Percentiles rank a stretch among this genome's conserved stretches.
These are phyloP conservation scores for Petroica traversi DNA, from an alignment of 2,113 vertebrate species.

Conservation along the genomic window DNA sequence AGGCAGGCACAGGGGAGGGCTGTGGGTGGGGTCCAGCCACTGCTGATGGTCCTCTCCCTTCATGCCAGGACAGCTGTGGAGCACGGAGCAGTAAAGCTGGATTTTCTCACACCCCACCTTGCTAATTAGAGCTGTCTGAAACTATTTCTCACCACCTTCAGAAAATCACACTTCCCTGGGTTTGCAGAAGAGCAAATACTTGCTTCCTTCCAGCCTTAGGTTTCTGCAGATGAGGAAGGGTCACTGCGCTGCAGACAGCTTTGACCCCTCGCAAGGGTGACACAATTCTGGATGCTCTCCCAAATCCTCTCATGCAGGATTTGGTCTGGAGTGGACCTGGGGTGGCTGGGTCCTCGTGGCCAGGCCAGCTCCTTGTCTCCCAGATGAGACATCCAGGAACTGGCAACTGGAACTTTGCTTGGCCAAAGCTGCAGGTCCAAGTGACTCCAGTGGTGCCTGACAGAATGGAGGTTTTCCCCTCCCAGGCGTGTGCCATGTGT, in stretches of 20 bases:
- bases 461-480: accelerated
- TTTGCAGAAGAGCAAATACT: neutral
- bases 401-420: neutral
- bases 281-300: too few species aligned
- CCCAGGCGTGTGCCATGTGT: accelerated
- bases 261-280: accelerated
- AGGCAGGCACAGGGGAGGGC: neutral
- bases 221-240: neutral
- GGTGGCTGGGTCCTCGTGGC: neutral
- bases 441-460: neutral
- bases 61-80: slow-evolving; percentile 17
- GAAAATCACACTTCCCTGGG: slow-evolving; percentile 48
- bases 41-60: accelerated
- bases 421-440: accelerated
- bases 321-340: neutral
- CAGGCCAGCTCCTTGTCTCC: neutral
- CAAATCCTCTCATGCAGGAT: neutral
- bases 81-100: neutral
- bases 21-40: neutral
- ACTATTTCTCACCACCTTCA: slow-evolving; percentile 55
- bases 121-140: slow-evolving; percentile 49
- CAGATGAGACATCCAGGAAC: neutral
- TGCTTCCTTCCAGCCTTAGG: neutral
- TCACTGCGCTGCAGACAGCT: neutral
- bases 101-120: neutral